These are phyloP conservation scores for Tribolium castaneum DNA, from an alignment of 1,140 invertebrate genomes.

Conservation along the genomic window DNA sequence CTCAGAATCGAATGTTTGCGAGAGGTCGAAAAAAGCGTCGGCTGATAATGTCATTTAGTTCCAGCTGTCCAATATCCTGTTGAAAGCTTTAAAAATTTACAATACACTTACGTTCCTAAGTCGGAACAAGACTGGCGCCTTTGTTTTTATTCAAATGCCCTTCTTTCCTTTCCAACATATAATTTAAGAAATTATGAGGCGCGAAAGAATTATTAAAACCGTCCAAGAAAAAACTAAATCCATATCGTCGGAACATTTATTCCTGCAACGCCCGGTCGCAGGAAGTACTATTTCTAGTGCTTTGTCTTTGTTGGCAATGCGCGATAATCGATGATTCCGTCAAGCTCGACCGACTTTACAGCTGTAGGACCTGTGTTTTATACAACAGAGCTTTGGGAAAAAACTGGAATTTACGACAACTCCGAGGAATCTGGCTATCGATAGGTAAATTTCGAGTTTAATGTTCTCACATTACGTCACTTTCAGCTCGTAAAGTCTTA, in stretches of 20 bases:
- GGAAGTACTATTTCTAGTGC: conserved; percentile 18
- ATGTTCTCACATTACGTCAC: not conserved
- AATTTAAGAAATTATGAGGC: conserved; percentile 12
- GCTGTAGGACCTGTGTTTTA: conserved; percentile 14
- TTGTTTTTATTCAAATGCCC: conserved; percentile 16
- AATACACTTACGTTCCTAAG: conserved; percentile 2
- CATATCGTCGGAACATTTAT: not conserved
- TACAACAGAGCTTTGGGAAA: not conserved
- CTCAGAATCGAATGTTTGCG: conserved; percentile 1
- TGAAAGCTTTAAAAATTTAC: conserved; percentile 25
- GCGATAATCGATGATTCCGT: conserved; percentile 29
- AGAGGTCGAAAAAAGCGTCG: conserved; percentile 9
- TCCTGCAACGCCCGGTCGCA: conserved; percentile 4
- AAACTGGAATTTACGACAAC: not conserved
- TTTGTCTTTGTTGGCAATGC: conserved; percentile 28
- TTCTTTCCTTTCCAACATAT: not conserved
- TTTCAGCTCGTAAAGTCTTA: not conserved
- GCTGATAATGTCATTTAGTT: conserved; percentile 20
- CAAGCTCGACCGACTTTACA: conserved; percentile 25
- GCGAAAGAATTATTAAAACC: conserved; percentile 15
- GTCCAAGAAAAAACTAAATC: not conserved
- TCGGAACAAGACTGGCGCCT: not conserved
- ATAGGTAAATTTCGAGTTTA: conserved; percentile 10
- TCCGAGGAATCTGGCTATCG: not conserved
- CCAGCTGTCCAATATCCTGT: conserved; percentile 20